phyloP scores from a whole-genome alignment of 2,888 invertebrate genomes.

The Timema podura region DNA sequence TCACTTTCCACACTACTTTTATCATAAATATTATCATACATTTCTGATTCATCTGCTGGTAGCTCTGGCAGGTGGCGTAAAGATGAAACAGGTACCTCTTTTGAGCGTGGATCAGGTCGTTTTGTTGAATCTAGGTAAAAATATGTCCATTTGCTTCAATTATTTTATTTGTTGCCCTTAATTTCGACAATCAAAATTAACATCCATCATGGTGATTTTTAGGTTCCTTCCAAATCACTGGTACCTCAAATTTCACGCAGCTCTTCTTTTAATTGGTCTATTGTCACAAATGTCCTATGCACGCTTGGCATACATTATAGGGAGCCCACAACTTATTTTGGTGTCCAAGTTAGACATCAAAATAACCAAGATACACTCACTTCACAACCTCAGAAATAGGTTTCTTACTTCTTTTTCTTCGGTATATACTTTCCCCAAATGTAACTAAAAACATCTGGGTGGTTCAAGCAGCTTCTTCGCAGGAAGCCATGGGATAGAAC shows the following conservation, averaged over 20 bases:
- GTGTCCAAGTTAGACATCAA: background rate
- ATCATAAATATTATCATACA: conserved; percentile 2
- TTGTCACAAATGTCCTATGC: background rate
- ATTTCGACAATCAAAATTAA: background rate
- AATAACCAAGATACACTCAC: background rate
- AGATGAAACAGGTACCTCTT: conserved; percentile 25
- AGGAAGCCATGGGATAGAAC: too few species aligned
- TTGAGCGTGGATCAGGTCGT: conserved; percentile 25
- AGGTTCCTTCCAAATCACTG: background rate
- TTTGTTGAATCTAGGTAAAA: conserved; percentile 16
- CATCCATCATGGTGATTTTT: background rate
- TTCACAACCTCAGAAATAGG: background rate
- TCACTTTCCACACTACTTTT: conserved; percentile 25
- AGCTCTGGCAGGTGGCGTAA: conserved; percentile 17
- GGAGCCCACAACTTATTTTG: background rate
- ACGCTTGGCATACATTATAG: background rate
- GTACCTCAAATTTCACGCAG: background rate
- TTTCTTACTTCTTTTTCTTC: background rate
- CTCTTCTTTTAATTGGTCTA: background rate
- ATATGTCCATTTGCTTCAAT: background rate
- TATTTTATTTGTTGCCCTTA: background rate
- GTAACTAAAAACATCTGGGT: background rate
- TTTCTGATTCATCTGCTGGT: conserved; percentile 14
- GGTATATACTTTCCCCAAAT: background rate
- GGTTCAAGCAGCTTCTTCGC: too few species aligned